These are phyloP conservation scores for Lepidocolaptes lacrymiger DNA, from an alignment of 2,797 vertebrate genomes.

Conservation along the genomic window DNA sequence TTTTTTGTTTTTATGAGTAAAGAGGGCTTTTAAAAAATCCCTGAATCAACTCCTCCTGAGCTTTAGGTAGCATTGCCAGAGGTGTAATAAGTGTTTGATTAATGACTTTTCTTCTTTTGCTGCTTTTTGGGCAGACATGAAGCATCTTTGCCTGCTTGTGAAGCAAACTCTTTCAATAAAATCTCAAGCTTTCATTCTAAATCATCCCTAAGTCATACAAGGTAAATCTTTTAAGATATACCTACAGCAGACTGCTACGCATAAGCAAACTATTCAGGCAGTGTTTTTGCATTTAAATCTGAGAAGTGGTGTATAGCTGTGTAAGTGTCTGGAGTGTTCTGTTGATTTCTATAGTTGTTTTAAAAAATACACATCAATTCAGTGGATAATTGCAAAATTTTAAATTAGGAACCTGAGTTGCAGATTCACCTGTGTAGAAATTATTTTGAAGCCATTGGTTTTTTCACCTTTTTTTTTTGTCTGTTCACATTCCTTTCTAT, in stretches of 20 bases:
- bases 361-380: neutral
- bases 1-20: neutral
- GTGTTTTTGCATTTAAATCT: neutral
- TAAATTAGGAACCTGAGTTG: neutral
- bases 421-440: neutral
- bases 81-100: neutral
- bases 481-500: neutral
- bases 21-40: neutral
- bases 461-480: neutral
- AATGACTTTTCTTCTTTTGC: neutral
- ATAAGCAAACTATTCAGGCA: neutral
- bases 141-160: neutral
- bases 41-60: neutral
- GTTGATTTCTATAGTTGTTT: neutral
- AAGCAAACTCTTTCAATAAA: conserved; percentile 27
- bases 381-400: neutral
- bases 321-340: neutral
- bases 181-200: conserved; percentile 22
- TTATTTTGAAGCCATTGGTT: neutral
- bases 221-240: neutral
- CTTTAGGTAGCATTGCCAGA: neutral
- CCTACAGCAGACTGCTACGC: neutral
- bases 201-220: neutral
- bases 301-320: neutral
- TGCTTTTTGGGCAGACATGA: conserved; percentile 43